phyloP scores from a whole-genome alignment of 2,888 invertebrate genomes.

The Hypomecis atomaria region DNA sequence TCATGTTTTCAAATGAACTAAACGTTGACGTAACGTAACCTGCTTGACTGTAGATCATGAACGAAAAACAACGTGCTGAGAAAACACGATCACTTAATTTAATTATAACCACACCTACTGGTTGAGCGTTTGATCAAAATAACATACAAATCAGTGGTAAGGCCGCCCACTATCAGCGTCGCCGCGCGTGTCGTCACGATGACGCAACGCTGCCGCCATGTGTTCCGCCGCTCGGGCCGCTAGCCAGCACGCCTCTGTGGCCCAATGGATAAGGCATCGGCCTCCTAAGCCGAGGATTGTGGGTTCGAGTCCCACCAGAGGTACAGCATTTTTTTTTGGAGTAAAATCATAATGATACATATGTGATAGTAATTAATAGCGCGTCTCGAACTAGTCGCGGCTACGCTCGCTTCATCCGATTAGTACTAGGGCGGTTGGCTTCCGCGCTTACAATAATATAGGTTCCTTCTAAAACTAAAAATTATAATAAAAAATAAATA shows the following conservation, averaged over 20 bases:
- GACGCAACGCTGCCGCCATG: slow-evolving; percentile 64
- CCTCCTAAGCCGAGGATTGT: slow-evolving; percentile 94
- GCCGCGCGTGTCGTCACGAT: slow-evolving; percentile 52
- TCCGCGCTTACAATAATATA: not conserved
- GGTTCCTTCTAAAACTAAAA: too few species aligned
- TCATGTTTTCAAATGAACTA: slow-evolving; percentile 4
- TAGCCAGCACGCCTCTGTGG: slow-evolving; percentile 93
- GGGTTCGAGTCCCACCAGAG: slow-evolving; percentile 95
- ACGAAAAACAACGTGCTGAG: slow-evolving; percentile 16
- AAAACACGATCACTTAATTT: slow-evolving; percentile 25
- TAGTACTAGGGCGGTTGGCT: not conserved
- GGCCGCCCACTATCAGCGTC: slow-evolving; percentile 50
- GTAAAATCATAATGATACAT: slow-evolving; percentile 8
- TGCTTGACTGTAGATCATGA: slow-evolving; percentile 1
- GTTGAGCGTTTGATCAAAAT: slow-evolving; percentile 43
- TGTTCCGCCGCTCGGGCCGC: slow-evolving; percentile 89
- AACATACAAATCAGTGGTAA: slow-evolving; percentile 52
- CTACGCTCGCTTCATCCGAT: not conserved
- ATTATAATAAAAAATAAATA: too few species aligned
- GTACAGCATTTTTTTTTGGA: slow-evolving; percentile 71
- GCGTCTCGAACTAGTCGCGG: slow-evolving; percentile 5
- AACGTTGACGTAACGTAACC: slow-evolving; percentile 5
- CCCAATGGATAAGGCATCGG: slow-evolving; percentile 94
- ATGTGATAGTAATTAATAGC: slow-evolving; percentile 2
- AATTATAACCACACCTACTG: slow-evolving; percentile 33